Evolutionary conservation across 1,140 invertebrate genomes (phyloP).

Genomic region (Drosophila insularis): DNA sequence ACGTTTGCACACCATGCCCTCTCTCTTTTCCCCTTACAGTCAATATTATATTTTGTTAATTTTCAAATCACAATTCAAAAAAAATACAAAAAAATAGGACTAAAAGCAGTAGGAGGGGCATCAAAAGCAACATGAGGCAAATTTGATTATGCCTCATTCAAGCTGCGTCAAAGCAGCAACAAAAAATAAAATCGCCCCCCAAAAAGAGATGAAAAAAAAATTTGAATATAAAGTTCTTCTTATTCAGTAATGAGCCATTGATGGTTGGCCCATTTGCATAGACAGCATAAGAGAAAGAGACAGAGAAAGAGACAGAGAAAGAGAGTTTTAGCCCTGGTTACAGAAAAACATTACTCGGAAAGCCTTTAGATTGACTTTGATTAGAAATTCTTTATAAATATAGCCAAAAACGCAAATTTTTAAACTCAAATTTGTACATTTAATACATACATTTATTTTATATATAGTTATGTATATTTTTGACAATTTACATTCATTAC

Average conservation of each 20-base stretch:
- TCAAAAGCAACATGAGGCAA: constrained; percentile 57
- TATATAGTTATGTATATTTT: too few relatives aligned
- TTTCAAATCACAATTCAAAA: constrained; percentile 67
- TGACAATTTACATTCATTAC: too few relatives aligned
- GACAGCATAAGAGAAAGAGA: background rate
- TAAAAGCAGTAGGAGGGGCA: constrained; percentile 9
- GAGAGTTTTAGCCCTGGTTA: too few relatives aligned
- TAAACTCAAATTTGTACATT: too few relatives aligned
- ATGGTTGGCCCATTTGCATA: constrained; percentile 43
- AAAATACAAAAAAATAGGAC: constrained; percentile 7
- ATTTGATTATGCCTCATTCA: constrained; percentile 68
- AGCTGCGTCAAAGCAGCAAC: constrained; percentile 40
- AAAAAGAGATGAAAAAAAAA: constrained; percentile 26
- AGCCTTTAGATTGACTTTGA: too few relatives aligned
- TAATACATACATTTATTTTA: too few relatives aligned
- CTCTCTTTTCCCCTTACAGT: constrained; percentile 17
- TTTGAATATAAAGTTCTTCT: constrained; percentile 17
- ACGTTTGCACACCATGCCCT: background rate
- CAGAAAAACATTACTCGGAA: too few relatives aligned
- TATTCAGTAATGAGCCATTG: constrained; percentile 66
- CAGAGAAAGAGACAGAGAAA: background rate
- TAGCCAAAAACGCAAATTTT: too few relatives aligned
- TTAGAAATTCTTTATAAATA: too few relatives aligned
- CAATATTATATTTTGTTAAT: constrained; percentile 66
- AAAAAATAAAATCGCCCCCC: background rate